Evolutionary conservation across 2,888 invertebrate species (phyloP).

Genomic region (Pilophorus perplexus): DNA sequence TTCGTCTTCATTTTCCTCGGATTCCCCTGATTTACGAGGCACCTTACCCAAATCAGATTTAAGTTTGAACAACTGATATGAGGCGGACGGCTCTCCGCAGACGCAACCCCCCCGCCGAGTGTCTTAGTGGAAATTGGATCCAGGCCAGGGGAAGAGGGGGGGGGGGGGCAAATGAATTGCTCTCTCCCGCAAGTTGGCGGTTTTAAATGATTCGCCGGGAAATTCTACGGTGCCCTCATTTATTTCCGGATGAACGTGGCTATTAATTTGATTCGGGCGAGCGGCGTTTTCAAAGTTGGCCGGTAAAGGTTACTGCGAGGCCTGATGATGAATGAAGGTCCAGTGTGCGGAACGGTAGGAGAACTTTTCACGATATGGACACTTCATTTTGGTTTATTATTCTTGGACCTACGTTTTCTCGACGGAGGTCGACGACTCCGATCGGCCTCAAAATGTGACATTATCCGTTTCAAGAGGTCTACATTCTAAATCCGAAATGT

Average conservation of each 20-base stretch:
- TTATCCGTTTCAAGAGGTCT: too few species aligned
- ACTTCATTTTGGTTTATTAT: too few species aligned
- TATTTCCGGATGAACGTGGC: slow-evolving; percentile 3
- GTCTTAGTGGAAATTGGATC: slow-evolving; percentile 14
- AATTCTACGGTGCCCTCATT: background rate
- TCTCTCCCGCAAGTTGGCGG: slow-evolving; percentile 14
- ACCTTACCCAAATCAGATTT: slow-evolving; percentile 7
- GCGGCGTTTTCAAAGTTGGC: too few species aligned
- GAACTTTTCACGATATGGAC: too few species aligned
- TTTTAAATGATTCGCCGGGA: slow-evolving; percentile 7
- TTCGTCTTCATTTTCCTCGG: background rate
- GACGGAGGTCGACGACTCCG: too few species aligned
- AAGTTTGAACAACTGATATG: slow-evolving; percentile 1
- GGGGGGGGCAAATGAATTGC: slow-evolving; percentile 13
- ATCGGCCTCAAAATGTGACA: too few species aligned
- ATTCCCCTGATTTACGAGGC: slow-evolving; percentile 8
- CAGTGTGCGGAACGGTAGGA: too few species aligned
- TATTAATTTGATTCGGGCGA: slow-evolving; percentile 10
- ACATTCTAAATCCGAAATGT: too few species aligned
- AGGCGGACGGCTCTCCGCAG: background rate
- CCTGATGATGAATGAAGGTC: too few species aligned
- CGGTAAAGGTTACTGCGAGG: too few species aligned
- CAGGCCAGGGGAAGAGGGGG: background rate
- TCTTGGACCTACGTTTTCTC: too few species aligned
- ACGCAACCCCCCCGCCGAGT: slow-evolving; percentile 4